These are phyloP conservation scores for Delichon dasypus DNA, from an alignment of 2,797 vertebrate species.

Conservation along the genomic window DNA sequence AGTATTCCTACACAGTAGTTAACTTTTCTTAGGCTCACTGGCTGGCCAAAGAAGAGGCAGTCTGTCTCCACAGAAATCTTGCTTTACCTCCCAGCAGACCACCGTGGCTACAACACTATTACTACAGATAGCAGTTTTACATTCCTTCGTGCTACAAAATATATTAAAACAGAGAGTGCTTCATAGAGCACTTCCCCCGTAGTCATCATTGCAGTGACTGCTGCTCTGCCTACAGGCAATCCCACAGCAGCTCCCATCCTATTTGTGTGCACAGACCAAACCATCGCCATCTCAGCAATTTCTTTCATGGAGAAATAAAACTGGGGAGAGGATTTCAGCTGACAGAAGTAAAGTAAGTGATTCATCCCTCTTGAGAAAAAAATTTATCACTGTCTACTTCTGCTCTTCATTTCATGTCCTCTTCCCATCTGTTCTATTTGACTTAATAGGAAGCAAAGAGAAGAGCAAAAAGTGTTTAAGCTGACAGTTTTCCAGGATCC, in stretches of 20 bases:
- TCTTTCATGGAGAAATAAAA: conserved; percentile 37
- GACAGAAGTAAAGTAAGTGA: conserved; percentile 32
- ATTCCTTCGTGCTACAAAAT: not conserved
- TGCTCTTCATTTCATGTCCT: conserved; percentile 37
- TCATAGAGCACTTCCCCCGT: not conserved
- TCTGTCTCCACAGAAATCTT: not conserved
- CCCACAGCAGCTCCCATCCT: not conserved
- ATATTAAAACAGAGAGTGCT: not conserved
- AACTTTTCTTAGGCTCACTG: not conserved
- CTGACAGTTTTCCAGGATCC: not conserved
- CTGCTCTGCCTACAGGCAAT: not conserved
- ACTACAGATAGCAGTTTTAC: not conserved
- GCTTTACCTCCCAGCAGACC: not conserved
- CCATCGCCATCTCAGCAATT: not conserved
- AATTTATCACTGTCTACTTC: conserved; percentile 39
- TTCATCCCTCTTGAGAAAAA: conserved; percentile 52
- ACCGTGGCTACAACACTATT: not conserved
- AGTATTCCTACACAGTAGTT: not conserved
- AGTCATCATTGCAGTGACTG: not conserved
- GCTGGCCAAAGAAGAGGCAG: not conserved
- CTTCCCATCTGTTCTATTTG: conserved; percentile 48
- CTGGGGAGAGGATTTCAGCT: conserved; percentile 34
- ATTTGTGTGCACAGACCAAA: conserved; percentile 1
- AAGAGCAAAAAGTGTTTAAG: not conserved
- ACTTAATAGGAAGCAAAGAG: conserved; percentile 38